phyloP scores from a whole-genome alignment of 2,888 invertebrate species.

The Matsumyia berberina region DNA sequence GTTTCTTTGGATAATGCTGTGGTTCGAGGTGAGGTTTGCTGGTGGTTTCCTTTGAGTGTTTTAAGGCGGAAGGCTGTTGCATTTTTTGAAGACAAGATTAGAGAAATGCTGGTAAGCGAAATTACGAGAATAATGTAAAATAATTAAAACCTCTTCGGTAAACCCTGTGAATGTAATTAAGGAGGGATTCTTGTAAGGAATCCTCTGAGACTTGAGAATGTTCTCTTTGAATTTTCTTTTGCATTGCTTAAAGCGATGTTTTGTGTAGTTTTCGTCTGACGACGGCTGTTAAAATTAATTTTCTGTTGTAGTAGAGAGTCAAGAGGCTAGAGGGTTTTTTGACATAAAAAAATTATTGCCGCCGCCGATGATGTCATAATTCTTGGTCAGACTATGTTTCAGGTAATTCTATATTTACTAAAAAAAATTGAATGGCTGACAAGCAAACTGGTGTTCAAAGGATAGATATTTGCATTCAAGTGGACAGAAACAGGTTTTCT shows the following conservation, averaged over 20 bases:
- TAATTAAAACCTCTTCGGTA: constrained; percentile 61
- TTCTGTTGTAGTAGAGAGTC: not conserved
- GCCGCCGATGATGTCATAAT: too few species aligned
- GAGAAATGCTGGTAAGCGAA: constrained; percentile 31
- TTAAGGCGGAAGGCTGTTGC: constrained; percentile 53
- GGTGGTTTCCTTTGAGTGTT: constrained; percentile 62
- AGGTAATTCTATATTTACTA: too few species aligned
- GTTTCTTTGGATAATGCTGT: constrained; percentile 2
- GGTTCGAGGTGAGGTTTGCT: constrained; percentile 45
- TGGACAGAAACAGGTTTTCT: too few species aligned
- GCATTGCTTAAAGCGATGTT: not conserved
- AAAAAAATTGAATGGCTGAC: too few species aligned
- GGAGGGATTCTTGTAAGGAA: constrained; percentile 14
- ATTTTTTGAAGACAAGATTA: constrained; percentile 22
- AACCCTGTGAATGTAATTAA: constrained; percentile 49
- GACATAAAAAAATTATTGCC: too few species aligned
- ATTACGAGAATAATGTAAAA: constrained; percentile 55
- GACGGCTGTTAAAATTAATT: not conserved
- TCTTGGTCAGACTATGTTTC: too few species aligned
- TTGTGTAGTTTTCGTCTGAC: not conserved
- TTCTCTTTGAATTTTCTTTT: constrained; percentile 6
- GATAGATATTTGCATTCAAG: too few species aligned
- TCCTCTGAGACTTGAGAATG: constrained; percentile 9
- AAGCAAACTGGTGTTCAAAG: too few species aligned
- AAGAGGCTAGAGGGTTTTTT: too few species aligned